These are phyloP conservation scores for Leptothorax acervorum DNA, from an alignment of 2,888 invertebrate genomes.

Conservation along the genomic window DNA sequence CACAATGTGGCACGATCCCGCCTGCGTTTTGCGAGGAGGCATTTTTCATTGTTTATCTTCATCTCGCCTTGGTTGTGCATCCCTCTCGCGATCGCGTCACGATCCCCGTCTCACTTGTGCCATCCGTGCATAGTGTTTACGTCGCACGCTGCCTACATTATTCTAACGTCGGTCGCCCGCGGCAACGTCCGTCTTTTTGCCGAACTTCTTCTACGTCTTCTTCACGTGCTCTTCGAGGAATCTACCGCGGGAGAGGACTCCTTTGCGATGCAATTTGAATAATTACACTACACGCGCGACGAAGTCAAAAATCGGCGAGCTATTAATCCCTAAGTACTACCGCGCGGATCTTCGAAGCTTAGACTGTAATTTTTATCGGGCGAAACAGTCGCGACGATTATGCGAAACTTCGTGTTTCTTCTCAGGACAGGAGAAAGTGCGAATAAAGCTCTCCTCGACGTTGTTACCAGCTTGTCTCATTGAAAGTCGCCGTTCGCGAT, in stretches of 20 bases:
- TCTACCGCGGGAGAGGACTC: neutral
- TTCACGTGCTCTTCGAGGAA: conserved; percentile 2
- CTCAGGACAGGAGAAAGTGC: conserved; percentile 20
- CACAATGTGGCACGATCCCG: neutral
- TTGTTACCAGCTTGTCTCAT: neutral
- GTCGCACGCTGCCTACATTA: conserved; percentile 37
- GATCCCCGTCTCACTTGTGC: conserved; percentile 8
- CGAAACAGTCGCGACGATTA: conserved; percentile 17
- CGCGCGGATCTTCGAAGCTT: neutral
- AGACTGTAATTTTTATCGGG: conserved; percentile 24
- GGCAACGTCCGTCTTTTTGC: conserved; percentile 41
- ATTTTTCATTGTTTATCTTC: conserved; percentile 38
- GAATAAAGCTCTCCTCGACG: conserved; percentile 18
- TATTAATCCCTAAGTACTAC: conserved; percentile 23
- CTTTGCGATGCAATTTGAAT: conserved; percentile 31
- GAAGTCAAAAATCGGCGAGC: conserved; percentile 11
- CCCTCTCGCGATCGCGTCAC: neutral
- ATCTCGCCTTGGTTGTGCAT: neutral
- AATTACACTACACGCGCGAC: conserved; percentile 31
- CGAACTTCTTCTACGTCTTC: conserved; percentile 35
- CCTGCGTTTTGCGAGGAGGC: conserved; percentile 7
- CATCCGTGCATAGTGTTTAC: conserved; percentile 17
- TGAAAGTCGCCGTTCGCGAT: conserved; percentile 8
- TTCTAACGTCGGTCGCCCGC: conserved; percentile 22
- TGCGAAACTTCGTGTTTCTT: conserved; percentile 15